A percentile compares a stretch with the other conserved stretches of the same genome.
phyloP scores from a whole-genome alignment of 53 echinoderm and acorn worm genomes.

The Echinometra lucunter region DNA sequence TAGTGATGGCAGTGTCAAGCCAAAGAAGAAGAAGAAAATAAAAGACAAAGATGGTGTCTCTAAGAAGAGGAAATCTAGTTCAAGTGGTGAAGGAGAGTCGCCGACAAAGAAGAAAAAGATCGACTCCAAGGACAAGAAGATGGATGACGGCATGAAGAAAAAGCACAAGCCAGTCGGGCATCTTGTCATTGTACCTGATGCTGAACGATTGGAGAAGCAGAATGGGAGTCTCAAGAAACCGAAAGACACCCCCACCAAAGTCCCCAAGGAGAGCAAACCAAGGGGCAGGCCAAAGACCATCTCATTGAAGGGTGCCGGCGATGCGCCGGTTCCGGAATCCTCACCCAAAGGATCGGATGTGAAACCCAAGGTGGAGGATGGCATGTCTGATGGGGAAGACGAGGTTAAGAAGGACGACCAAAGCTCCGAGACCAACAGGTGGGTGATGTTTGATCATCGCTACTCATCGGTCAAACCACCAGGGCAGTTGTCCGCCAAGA shows the following conservation, averaged over 20 bases:
- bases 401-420: neutral
- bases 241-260: neutral
- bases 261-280: neutral
- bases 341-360: neutral
- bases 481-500: neutral
- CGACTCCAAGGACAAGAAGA: neutral
- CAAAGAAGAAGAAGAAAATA: constrained; percentile 60
- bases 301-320: neutral
- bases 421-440: neutral
- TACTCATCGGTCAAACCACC: constrained; percentile 47
- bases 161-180: constrained; percentile 9
- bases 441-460: constrained; percentile 68
- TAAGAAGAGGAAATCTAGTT: constrained; percentile 53
- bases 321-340: neutral
- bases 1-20: neutral
- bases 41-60: constrained; percentile 50
- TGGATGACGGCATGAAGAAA: neutral
- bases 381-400: constrained; percentile 49
- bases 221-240: constrained; percentile 52
- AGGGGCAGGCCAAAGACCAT: neutral
- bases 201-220: constrained; percentile 18
- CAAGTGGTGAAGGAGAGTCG: constrained; percentile 2
- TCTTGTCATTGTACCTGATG: constrained; percentile 20
- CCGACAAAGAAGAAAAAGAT: constrained; percentile 66
- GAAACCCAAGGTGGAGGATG: constrained; percentile 58